Base-by-base conservation (phyloP, 2,113 vertebrate genomes). In the Tretioscincus oriximinensis region DNA sequence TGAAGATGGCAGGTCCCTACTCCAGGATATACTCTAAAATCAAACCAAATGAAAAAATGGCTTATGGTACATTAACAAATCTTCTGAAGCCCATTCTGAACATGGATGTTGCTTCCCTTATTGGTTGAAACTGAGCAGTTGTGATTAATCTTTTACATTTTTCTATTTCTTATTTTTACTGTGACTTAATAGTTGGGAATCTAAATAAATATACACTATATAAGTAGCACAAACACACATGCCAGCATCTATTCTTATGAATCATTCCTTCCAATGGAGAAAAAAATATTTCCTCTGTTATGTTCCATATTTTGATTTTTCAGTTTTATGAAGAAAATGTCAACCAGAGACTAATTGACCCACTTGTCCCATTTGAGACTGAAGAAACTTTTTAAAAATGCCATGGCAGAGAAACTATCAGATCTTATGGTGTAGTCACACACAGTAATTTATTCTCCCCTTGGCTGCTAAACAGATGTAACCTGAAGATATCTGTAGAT, bases 371-470 rank as follows among this genome's bases (percentile, higher is more conserved):
- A 29, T 41, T 4, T 76, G 78, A 49, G 69, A 35, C 12, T 14
- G 58, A 73, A 49, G 6, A 14, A 0, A 0, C 8, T 1, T 49
- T n/a, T 77, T 54, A 54, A 28, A 9, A 49, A 81, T 21, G 1
- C 61, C 24, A 26, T 4, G 61, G 61, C 61, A 63, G 61, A 63
- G 24, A 22, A 63, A 26, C 61, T 26, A 63, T 22, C 61, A 63
- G 7, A 24, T 63, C 21, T 22, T 63, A 58, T 2, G 35, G 35
- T 41, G 35, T 41, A 41, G 35, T 41, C 35, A 41, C 35, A 41
- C 35, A 5, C 35, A 41, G 5, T 41, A 41, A 41, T 41, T 41
- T 41, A 41, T 4, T 41, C 35, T 41, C 35, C 35, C 35, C 35
- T 41, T 41, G n/a, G n/a, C n/a, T n/a, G 35, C 35, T 41, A 41